phyloP scores from a whole-genome alignment of 2,888 invertebrate species.

The Xestia rhomboidea region DNA sequence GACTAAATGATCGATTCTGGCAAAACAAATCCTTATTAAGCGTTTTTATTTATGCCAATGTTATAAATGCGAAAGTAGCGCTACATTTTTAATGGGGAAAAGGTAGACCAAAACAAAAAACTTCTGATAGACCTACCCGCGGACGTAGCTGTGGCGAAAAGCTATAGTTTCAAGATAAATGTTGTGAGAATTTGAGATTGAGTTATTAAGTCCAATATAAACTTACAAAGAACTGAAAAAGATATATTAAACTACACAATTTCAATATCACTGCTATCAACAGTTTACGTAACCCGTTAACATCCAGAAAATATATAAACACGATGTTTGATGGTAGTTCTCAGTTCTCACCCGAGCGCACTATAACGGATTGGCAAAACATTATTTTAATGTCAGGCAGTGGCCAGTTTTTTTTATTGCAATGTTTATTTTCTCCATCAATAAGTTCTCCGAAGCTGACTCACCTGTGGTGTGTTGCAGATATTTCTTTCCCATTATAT shows the following conservation, averaged over 20 bases:
- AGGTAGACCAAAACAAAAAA: not conserved
- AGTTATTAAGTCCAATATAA: conserved; percentile 4
- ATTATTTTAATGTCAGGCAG: conserved; percentile 63
- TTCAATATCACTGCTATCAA: conserved; percentile 42
- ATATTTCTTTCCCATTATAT: conserved; percentile 55
- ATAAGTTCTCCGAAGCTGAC: conserved; percentile 68
- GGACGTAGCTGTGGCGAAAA: not conserved
- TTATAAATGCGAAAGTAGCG: not conserved
- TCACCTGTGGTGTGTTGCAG: conserved; percentile 62
- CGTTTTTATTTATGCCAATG: not conserved
- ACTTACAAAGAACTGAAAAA: conserved; percentile 15
- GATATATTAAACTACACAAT: conserved; percentile 18
- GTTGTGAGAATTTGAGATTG: not conserved
- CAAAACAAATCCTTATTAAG: not conserved
- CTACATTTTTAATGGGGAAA: not conserved
- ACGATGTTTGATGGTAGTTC: conserved; percentile 62
- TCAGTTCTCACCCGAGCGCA: conserved; percentile 60
- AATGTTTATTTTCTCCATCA: conserved; percentile 62
- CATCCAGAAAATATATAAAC: conserved; percentile 55
- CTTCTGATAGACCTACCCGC: not conserved
- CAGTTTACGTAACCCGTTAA: conserved; percentile 57
- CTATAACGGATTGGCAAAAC: conserved; percentile 52
- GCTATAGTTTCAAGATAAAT: not conserved
- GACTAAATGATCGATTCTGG: not conserved
- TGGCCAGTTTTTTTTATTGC: conserved; percentile 51